Base-by-base conservation (phyloP, 2,888 invertebrate species). In the Conistra vaccinii region DNA sequence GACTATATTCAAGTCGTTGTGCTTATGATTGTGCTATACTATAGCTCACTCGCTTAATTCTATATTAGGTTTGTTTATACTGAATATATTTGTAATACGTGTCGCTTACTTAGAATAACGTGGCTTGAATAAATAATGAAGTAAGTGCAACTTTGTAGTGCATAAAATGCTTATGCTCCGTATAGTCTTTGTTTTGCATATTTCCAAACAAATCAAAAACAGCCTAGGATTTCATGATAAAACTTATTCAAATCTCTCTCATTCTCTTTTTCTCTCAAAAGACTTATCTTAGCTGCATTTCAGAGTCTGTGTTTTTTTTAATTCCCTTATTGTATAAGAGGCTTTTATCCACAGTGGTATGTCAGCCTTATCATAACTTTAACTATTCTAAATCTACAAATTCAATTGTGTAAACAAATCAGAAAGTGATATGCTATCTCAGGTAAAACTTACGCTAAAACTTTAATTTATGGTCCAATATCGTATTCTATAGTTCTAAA, bases 51-150 rank as follows among this genome's bases (percentile, higher is more conserved):
- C 70, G 51, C 81, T 78, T 85, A 81, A 81, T 73, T 72, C 85
- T 81, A 65, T 81, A 84, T 73, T 73, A 70, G 85, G 82, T 69
- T 63, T 73, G 82, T 85, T 78, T 85, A 69, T 61, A 53, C 62
- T 62, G 73, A 61, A 83, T 85, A 81, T 69, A 69, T 76, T 76
- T 77, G 70, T 72, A 58, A 66, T 61, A 81, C 76, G 70, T 73
- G 77, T 81, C 69, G 62, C 82, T 80, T 67, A 58, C 73, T 76
- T 65, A 68, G 45, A 32, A 39, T 12, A 45, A 26, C 85, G 68
- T 53, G 69, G 3, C 2, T 1, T 0, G 85, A 83, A 83, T 84
- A 39, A 17, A 42, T 65, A 69, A 48, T 42, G 0, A 51, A 57
- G 26, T 60, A 29, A 69, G 57, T 80, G 69, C 76, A 66, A 75